These are phyloP conservation scores for Microctonus hyperodae DNA, from an alignment of 2,888 invertebrate genomes.

Conservation along the genomic window DNA sequence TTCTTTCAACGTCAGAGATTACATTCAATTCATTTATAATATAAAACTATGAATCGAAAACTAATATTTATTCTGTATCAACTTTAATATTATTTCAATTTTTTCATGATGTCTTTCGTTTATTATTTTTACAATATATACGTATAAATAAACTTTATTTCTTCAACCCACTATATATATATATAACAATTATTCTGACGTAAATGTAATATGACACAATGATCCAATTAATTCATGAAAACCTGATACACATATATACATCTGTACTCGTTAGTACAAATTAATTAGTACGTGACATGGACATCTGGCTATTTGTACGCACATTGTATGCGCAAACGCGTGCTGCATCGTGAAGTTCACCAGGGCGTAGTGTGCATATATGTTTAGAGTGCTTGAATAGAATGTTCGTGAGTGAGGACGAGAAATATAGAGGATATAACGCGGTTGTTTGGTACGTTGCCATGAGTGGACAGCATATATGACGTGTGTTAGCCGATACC, in stretches of 20 bases:
- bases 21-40: not conserved
- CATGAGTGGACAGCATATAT: conserved; percentile 29
- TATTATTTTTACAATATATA: not conserved
- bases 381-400: not conserved
- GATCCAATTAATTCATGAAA: conserved; percentile 13
- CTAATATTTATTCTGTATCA: too few relatives aligned
- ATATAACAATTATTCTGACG: not conserved
- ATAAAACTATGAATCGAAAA: not conserved
- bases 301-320: conserved; percentile 25
- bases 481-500: conserved; percentile 34
- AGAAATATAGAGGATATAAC: not conserved
- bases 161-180: not conserved
- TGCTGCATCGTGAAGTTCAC: conserved; percentile 18
- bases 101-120: too few relatives aligned
- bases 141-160: not conserved
- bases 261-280: conserved; percentile 12
- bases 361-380: not conserved
- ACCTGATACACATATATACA: conserved; percentile 1
- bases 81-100: too few relatives aligned
- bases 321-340: conserved; percentile 20
- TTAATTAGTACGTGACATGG: conserved; percentile 23
- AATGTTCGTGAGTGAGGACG: not conserved
- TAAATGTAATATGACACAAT: not conserved
- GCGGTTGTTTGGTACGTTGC: conserved; percentile 34
- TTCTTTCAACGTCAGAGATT: not conserved